phyloP scores from a whole-genome alignment of 1,140 invertebrate species.

The Hyphantria cunea region DNA sequence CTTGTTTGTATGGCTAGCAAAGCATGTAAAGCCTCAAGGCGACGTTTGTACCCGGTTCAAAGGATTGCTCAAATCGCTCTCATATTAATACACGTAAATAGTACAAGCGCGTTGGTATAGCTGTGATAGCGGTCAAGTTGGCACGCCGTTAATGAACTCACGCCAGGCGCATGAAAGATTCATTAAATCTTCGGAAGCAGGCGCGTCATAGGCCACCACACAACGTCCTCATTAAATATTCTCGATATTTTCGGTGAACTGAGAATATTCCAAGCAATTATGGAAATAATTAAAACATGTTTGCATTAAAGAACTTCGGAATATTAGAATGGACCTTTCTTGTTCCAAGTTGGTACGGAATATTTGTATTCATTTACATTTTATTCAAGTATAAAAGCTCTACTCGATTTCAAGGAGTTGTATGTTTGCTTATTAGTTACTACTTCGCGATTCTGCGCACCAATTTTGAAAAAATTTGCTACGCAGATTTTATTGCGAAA shows the following conservation, averaged over 20 bases:
- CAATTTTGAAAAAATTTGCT: no score
- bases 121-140: constrained; percentile 19
- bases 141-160: constrained; percentile 41
- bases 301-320: constrained; percentile 18
- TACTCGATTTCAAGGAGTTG: no score
- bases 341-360: constrained; percentile 6
- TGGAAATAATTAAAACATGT: constrained; percentile 22
- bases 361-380: constrained; percentile 18
- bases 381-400: constrained; percentile 11
- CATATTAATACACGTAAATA: no score
- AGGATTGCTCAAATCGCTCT: background rate
- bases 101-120: constrained; percentile 27
- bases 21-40: constrained; percentile 16
- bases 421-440: no score
- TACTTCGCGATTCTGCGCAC: no score
- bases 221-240: constrained; percentile 35
- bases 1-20: constrained; percentile 8
- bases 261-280: constrained; percentile 28
- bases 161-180: constrained; percentile 37
- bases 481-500: no score
- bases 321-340: constrained; percentile 16
- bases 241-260: constrained; percentile 27
- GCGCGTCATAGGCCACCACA: constrained; percentile 29
- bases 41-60: constrained; percentile 12
- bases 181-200: constrained; percentile 47